Conservation (phyloP, 2,888 invertebrate genomes). For the Pammene aurita region DNA sequence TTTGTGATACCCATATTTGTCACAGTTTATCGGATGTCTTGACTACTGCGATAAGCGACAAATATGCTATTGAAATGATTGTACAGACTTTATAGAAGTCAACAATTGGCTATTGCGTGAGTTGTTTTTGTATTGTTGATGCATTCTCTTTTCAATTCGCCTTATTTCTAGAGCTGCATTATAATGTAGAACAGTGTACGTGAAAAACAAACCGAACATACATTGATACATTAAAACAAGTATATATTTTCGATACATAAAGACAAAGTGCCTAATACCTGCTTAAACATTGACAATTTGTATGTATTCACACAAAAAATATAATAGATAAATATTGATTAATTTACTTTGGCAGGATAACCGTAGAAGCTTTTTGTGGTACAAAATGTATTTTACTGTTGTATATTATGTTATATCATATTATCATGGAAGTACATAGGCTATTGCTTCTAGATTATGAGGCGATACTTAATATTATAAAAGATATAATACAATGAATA, state of each 20-base stretch:
- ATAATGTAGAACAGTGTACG: not conserved
- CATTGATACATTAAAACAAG: not conserved
- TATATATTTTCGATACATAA: not conserved
- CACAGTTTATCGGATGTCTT: too few species aligned
- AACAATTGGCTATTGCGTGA: too few species aligned
- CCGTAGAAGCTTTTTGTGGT: slow-evolving; percentile 37
- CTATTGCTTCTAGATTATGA: slow-evolving; percentile 63
- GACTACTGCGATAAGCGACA: too few species aligned
- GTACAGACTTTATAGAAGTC: too few species aligned
- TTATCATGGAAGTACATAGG: slow-evolving; percentile 46
- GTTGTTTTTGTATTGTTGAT: too few species aligned
- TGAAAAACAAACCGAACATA: not conserved
- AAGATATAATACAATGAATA: slow-evolving; percentile 40
- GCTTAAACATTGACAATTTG: slow-evolving; percentile 17
- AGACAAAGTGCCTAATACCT: slow-evolving; percentile 10
- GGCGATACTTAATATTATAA: slow-evolving; percentile 51
- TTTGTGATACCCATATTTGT: too few species aligned
- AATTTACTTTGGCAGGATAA: slow-evolving; percentile 40
- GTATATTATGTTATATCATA: slow-evolving; percentile 34
- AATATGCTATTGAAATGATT: too few species aligned
- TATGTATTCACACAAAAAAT: slow-evolving; percentile 32
- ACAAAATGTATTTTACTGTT: slow-evolving; percentile 38
- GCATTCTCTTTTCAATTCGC: too few species aligned
- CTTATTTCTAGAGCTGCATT: too few species aligned
- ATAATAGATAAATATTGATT: slow-evolving; percentile 21